Conservation (phyloP, 2,888 invertebrate genomes). For the Prosopocoilus inquinatus region DNA sequence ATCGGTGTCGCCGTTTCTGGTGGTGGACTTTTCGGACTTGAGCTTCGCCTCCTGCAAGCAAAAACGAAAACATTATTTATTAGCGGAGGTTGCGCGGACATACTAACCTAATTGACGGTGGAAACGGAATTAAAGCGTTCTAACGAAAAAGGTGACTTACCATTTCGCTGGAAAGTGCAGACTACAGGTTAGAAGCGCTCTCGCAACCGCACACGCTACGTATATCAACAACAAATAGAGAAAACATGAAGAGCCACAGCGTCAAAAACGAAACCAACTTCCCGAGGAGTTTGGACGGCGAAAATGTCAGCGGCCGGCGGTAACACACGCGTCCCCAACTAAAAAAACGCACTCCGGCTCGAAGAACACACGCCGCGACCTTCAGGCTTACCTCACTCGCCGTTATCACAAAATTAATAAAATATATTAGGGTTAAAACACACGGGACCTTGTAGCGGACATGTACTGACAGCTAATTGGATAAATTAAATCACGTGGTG, state of each 20-base stretch:
- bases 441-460: constrained; percentile 33
- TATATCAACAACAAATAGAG: constrained; percentile 37
- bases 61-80: constrained; percentile 40
- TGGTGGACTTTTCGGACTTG: constrained; percentile 55
- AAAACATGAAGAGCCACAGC: constrained; percentile 50
- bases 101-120: constrained; percentile 31
- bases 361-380: background rate
- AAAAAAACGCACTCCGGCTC: background rate
- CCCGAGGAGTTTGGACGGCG: background rate
- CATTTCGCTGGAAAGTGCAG: constrained; percentile 22
- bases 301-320: no score
- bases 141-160: constrained; percentile 24
- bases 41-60: constrained; percentile 60
- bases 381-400: background rate
- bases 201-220: constrained; percentile 23
- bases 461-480: constrained; percentile 37
- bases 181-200: constrained; percentile 27
- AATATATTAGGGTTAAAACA: constrained; percentile 36
- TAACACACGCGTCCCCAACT: no score
- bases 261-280: constrained; percentile 30
- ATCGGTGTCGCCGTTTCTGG: constrained; percentile 57
- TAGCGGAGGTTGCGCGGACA: constrained; percentile 29
- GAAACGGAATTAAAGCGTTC: constrained; percentile 11
- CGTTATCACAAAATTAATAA: background rate
- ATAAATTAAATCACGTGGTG: constrained; percentile 37